These are phyloP conservation scores for Brassicogethes aeneus DNA, from an alignment of 2,888 invertebrate species.

Conservation along the genomic window DNA sequence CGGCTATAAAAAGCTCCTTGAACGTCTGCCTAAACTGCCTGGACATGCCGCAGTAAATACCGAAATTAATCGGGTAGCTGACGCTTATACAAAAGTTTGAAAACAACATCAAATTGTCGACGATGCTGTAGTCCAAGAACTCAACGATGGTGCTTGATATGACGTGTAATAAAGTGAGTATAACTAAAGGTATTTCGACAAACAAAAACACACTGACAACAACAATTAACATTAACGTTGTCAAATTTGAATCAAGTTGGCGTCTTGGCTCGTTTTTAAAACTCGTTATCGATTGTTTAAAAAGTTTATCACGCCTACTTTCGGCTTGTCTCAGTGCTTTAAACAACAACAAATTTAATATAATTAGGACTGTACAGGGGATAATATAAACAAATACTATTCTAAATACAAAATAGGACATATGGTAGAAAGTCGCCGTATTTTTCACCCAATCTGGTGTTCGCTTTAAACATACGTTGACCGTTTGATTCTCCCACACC, in stretches of 20 bases:
- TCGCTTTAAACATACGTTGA: slow-evolving; percentile 55
- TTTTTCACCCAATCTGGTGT: slow-evolving; percentile 56
- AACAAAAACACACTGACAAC: slow-evolving; percentile 77
- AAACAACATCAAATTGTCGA: slow-evolving; percentile 68
- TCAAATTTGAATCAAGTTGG: slow-evolving; percentile 72
- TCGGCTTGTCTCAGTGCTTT: slow-evolving; percentile 79
- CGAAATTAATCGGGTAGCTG: slow-evolving; percentile 89
- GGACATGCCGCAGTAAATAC: slow-evolving; percentile 94
- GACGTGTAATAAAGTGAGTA: slow-evolving; percentile 75
- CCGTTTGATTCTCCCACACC: slow-evolving; percentile 60
- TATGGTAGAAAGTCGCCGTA: slow-evolving; percentile 69
- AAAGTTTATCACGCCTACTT: slow-evolving; percentile 34
- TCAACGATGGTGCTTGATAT: slow-evolving; percentile 60
- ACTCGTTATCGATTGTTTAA: slow-evolving; percentile 35
- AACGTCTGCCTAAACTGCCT: slow-evolving; percentile 90
- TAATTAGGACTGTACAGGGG: slow-evolving; percentile 81
- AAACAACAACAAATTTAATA: slow-evolving; percentile 81
- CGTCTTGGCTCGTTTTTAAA: slow-evolving; percentile 70
- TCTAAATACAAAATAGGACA: slow-evolving; percentile 74
- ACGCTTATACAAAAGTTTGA: slow-evolving; percentile 88
- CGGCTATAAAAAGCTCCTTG: slow-evolving; percentile 67
- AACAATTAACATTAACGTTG: slow-evolving; percentile 79
- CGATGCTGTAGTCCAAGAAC: slow-evolving; percentile 67
- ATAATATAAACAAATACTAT: slow-evolving; percentile 86
- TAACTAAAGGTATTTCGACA: slow-evolving; percentile 76